Evolutionary conservation across 2,888 invertebrate genomes (phyloP), one percentile per base, ranked within the genome.

Genomic region (Brachynemurus nebulosus): DNA sequence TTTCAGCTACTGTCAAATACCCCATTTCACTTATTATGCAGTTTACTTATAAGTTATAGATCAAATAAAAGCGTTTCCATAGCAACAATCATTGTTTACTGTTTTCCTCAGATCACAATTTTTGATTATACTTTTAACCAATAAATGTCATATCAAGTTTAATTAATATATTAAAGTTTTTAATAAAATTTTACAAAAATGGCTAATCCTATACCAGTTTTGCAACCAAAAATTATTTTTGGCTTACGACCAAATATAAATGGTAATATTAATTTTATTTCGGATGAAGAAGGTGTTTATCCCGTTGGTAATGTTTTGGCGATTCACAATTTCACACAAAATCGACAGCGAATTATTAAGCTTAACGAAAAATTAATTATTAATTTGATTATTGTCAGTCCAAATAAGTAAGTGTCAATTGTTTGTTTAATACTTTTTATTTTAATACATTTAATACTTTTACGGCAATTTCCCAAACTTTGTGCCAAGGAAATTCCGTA

Each of bases 221-320:
- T 30, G 7, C 69, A 75, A 48, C 74, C 78, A 1, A 66, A 72
- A 44, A 64, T 75, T 52, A 70, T 78, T 54, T 74, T 76, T 52
- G 82, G 82, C 3, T 62, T 83, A 17, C 69, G 72, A 44, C 78
- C 78, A 12, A 70, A 74, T 49, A 70, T 76, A 47, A 68, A 70
- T 52, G 79, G 78, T 45, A 86, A 86, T 61, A 78, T 78, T 5
- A 78, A 82, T 57, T 86, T 77, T 55, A 64, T 82, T 44, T 69
- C 74, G 16, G 84, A 82, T 56, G 74, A 80, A 19, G 86, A 86
- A 57, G 72, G 88, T 30, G 67, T 86, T 40, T 88, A 88, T 62
- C 84, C 86, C 0, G 82, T 82, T 21, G 88, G 86, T 42, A 78
- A 80, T 41, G 80, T 81, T 1, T 64, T 89, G 40, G 74, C 79